A percentile compares a stretch with the other conserved stretches of the same genome.
phyloP scores from a whole-genome alignment of 2,113 vertebrate species.

The Percopsis transmontana region DNA sequence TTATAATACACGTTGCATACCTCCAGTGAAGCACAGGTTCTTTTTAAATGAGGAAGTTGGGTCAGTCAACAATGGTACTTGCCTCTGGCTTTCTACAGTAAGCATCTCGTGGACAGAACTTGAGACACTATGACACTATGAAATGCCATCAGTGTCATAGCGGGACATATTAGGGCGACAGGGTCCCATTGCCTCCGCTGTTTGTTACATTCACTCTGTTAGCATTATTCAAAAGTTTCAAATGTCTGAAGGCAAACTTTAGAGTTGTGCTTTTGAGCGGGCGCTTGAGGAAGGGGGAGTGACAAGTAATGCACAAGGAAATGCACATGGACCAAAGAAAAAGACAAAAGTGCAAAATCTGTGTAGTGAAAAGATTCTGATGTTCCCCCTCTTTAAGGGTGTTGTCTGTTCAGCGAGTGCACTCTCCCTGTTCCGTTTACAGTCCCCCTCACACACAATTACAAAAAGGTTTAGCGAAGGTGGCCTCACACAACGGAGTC shows the following conservation, averaged over 20 bases:
- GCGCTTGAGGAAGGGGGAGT: constrained; percentile 48
- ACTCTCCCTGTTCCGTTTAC: constrained; percentile 39
- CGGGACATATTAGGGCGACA: not conserved
- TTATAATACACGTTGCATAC: constrained; percentile 57
- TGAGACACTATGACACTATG: constrained; percentile 37
- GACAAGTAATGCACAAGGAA: constrained; percentile 51
- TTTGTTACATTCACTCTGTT: constrained; percentile 51
- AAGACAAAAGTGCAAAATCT: constrained; percentile 70
- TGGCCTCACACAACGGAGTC: constrained; percentile 90
- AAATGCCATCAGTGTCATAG: constrained; percentile 19
- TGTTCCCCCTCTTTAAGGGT: constrained; percentile 38
- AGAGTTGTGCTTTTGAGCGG: constrained; percentile 36
- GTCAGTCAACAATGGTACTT: constrained; percentile 28
- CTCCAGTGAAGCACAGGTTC: constrained; percentile 39
- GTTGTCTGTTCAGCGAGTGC: constrained; percentile 51
- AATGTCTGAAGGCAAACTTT: constrained; percentile 60
- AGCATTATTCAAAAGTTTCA: constrained; percentile 39
- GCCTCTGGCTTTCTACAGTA: constrained; percentile 47
- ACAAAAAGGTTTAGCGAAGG: constrained; percentile 10
- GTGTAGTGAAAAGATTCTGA: constrained; percentile 60
- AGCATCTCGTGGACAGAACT: constrained; percentile 63
- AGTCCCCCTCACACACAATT: constrained; percentile 28
- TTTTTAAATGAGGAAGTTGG: constrained; percentile 21
- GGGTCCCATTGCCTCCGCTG: constrained; percentile 9
- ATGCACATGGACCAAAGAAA: constrained; percentile 60